These are phyloP conservation scores for Polydrusus tereticollis DNA, from an alignment of 2,888 invertebrate species.

Conservation along the genomic window DNA sequence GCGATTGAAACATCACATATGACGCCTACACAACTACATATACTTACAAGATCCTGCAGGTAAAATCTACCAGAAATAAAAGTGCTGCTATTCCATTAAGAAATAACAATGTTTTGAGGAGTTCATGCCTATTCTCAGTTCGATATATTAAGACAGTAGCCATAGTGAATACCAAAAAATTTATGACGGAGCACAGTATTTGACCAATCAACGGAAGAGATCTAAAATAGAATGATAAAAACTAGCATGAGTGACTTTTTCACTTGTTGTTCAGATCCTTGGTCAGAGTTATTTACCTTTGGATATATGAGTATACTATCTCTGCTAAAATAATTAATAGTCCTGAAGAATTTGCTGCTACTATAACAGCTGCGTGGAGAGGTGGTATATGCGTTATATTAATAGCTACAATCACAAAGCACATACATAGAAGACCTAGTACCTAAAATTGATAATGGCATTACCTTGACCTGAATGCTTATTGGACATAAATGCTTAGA, in stretches of 20 bases:
- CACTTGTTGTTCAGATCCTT: no score
- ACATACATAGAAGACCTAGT: conserved; percentile 10
- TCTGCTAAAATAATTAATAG: conserved; percentile 22
- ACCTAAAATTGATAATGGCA: conserved; percentile 11
- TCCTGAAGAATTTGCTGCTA: conserved; percentile 7
- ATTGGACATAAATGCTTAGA: no score
- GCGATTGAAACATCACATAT: no score
- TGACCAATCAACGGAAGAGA: conserved; percentile 27
- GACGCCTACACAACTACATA: no score
- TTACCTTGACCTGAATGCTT: no score
- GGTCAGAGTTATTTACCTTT: conserved; percentile 15
- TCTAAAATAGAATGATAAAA: conserved; percentile 39
- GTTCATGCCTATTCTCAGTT: conserved; percentile 13
- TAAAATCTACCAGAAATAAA: conserved; percentile 40
- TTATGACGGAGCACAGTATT: conserved; percentile 1
- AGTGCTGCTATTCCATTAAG: conserved; percentile 24
- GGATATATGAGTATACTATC: conserved; percentile 25
- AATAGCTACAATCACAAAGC: conserved; percentile 18
- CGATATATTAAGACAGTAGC: conserved; percentile 18
- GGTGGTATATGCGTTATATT: background rate
- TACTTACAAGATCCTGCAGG: conserved; percentile 44
- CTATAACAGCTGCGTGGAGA: conserved; percentile 4
- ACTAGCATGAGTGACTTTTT: no score
- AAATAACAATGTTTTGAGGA: conserved; percentile 12
- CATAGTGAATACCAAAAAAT: conserved; percentile 8